Base-by-base conservation (phyloP, 2,113 vertebrate species). In the Rhinopomastus cyanomelas region DNA sequence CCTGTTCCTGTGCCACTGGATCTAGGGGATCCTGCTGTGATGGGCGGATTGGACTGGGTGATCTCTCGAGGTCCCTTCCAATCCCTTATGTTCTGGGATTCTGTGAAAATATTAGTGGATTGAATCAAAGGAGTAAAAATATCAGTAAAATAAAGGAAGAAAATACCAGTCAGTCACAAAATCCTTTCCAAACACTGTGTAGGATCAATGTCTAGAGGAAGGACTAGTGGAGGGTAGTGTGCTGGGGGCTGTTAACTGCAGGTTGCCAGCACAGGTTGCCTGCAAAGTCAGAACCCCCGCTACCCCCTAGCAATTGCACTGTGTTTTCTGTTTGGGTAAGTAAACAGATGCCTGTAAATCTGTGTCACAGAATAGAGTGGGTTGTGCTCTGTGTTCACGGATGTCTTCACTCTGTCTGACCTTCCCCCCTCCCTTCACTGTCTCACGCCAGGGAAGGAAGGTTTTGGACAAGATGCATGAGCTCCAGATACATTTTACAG, bases 391-490 rank as follows among this genome's bases (percentile, higher is more conserved):
- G 4, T 57, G 18, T 71, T 84, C 53, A 26, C 26, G 34, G 25
- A 22, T 68, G 7, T 0, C 3, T 3, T 37, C 80, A 48, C 67
- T 59, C 92, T 71, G 51, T 88, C 75, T 92, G 60, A 69, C 65
- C 12, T 52, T 74, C 3, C 21, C 18, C 11, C 8, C 75, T 59
- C 32, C 69, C n/a, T 62, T 92, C 18, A 83, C 53, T 69, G 26
- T 86, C 82, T 81, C 56, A 48, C 25, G 72, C 73, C 71, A 99
- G 99, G 99, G 98, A 94, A 97, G 94, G 74, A 98, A 94, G 75
- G 97, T 99, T 94, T 97, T 99, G 87, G 97, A 98, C 93, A 97
- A 97, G 84, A 88, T 99, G 26, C 95, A 97, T 56, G 74, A 94
- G 73, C 92, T 97, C 36, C 97, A 98, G 95, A 95, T 99, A 79